These are phyloP conservation scores for Cydia fagiglandana DNA, from an alignment of 1,140 invertebrate species.

Conservation along the genomic window DNA sequence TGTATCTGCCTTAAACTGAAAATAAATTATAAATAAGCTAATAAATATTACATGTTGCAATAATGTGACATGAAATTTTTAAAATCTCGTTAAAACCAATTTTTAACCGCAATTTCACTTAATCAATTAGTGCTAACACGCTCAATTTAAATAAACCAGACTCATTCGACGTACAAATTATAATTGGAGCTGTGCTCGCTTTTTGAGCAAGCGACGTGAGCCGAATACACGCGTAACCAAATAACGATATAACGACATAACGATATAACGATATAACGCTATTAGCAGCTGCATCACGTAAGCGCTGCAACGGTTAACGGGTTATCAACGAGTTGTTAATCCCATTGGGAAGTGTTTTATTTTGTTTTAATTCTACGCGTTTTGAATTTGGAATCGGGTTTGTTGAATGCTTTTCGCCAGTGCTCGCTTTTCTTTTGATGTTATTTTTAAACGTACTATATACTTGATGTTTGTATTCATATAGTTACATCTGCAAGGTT, in stretches of 20 bases:
- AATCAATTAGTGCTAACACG: constrained; percentile 20
- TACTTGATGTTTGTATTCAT: no score
- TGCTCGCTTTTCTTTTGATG: no score
- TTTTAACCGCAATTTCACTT: constrained; percentile 18
- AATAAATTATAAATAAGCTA: no score
- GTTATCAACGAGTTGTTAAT: constrained; percentile 31
- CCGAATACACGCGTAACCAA: background rate
- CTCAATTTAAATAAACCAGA: constrained; percentile 27
- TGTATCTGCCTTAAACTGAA: no score
- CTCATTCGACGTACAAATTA: constrained; percentile 30
- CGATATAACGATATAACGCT: constrained; percentile 13
- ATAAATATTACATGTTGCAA: no score
- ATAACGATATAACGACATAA: constrained; percentile 15
- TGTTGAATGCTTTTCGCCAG: background rate
- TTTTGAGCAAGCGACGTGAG: constrained; percentile 28
- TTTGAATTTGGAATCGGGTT: background rate
- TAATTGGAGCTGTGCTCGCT: constrained; percentile 28
- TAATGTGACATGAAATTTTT: no score
- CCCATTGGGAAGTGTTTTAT: constrained; percentile 27
- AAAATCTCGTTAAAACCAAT: background rate
- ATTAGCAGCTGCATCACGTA: constrained; percentile 19
- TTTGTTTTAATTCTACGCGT: constrained; percentile 27
- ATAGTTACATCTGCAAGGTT: no score
- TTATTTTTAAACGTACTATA: no score
- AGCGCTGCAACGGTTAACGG: constrained; percentile 27